Evolutionary conservation across 2,797 vertebrate species (phyloP), one percentile per base, ranked within the genome.

Genomic region (Naso thynnoides): DNA sequence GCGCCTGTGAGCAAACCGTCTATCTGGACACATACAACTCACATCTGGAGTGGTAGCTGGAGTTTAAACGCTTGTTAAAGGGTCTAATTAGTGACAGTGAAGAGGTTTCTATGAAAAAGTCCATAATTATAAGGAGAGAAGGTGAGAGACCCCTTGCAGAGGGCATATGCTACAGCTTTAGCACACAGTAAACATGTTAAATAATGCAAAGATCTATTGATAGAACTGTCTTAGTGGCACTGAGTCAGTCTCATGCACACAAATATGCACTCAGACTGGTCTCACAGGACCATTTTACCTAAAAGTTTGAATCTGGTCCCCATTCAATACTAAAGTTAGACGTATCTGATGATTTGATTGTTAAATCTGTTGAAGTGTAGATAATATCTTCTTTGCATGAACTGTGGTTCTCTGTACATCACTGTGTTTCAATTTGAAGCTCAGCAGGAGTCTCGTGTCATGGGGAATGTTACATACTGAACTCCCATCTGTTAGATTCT

Each of bases 121-220:
- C 1, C 44, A 6, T 24, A 76, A 60, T 62, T 68, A 80, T 47
- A 23, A 26, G 48, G 18, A 60, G 29, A 60, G 24, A 60, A 21
- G 23, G 13, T 29, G 21, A 86, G 41, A 77, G 56, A 69, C 55
- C 67, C 38, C 74, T 67, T 8, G 52, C 57, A 1, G 49, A 44
- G 50, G 52, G 56, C 53, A 48, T 78, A 65, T 45, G 45, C 66
- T 47, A 24, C 29, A 70, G 63, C 69, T 76, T 72, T 68, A 23
- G 54, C 74, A 75, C 45, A 61, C 60, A 33, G 86, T 78, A 88
- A 88, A 90, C 83, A 85, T 0, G 16, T 68, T 91, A 73, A 93
- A 91, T 92, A 86, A 90, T 90, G 76, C 78, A 92, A 45, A 47
- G 29, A 49, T 76, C 81, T 82, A 78, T 85, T 84, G 71, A 82